Conservation (phyloP, 2,797 vertebrate genomes). For the Phrynocephalus forsythii region DNA sequence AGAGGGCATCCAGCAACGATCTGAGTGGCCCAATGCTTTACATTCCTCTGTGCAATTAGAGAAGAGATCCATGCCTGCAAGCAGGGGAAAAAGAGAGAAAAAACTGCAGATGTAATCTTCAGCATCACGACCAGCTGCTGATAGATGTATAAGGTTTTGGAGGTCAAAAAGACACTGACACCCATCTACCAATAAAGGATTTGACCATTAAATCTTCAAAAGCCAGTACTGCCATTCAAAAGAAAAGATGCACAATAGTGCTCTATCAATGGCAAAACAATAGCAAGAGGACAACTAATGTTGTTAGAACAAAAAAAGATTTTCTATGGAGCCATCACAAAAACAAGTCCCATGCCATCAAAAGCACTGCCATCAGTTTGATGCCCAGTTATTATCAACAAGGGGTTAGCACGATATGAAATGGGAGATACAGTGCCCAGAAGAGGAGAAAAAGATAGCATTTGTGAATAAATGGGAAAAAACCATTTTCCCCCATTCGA, state of each 20-base stretch:
- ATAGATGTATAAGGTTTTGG: constrained; percentile 24
- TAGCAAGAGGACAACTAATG: constrained; percentile 1
- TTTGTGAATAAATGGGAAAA: constrained; percentile 27
- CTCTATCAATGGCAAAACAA: constrained; percentile 1
- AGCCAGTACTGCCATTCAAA: constrained; percentile 10
- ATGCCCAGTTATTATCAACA: background rate
- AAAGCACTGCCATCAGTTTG: background rate
- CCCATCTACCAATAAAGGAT: constrained; percentile 22
- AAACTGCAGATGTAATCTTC: constrained; percentile 64
- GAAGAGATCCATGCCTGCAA: constrained; percentile 93
- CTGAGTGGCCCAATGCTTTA: constrained; percentile 98
- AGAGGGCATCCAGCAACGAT: constrained; percentile 99
- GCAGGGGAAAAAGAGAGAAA: constrained; percentile 63
- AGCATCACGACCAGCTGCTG: constrained; percentile 32
- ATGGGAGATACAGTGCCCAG: constrained; percentile 20
- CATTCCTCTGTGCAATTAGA: constrained; percentile 99
- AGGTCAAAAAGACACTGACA: background rate
- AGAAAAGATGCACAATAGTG: background rate
- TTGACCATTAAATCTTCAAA: constrained; percentile 35
- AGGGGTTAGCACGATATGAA: background rate
- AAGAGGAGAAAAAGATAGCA: background rate
- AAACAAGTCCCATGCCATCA: background rate
- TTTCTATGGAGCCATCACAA: background rate
- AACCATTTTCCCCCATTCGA: constrained; percentile 24
- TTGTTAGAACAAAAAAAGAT: constrained; percentile 30